A percentile compares a stretch with the other conserved stretches of the same genome.
Conservation (phyloP, 2,888 invertebrate species). For the Branchellion lobata region DNA sequence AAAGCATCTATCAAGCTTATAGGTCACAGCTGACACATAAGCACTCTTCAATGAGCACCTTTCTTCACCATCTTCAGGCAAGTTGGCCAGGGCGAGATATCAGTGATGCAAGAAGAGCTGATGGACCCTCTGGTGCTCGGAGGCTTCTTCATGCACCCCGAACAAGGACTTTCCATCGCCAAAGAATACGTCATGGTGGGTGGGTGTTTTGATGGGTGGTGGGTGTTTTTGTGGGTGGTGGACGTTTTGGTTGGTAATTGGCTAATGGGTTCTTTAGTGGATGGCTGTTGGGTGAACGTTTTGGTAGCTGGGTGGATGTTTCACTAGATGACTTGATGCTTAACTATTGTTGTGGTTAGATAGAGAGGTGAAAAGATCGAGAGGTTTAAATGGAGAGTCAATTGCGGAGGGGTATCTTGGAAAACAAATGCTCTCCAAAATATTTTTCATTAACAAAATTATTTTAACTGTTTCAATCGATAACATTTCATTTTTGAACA, state of each 20-base stretch:
- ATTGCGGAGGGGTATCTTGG: no score
- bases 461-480: not conserved
- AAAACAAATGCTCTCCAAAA: no score
- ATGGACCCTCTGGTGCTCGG: conserved; percentile 49
- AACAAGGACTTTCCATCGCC: conserved; percentile 82
- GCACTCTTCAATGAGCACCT: no score
- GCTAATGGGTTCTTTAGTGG: not conserved
- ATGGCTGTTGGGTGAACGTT: no score
- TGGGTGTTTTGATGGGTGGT: not conserved
- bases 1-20: no score
- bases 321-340: no score
- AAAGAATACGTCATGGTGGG: conserved; percentile 73
- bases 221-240: not conserved
- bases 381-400: no score
- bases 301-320: no score
- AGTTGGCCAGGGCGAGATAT: conserved; percentile 49
- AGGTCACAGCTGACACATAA: no score
- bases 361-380: no score
- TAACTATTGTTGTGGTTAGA: no score
- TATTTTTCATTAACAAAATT: not conserved
- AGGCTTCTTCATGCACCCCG: conserved; percentile 71
- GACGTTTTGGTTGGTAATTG: not conserved
- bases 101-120: conserved; percentile 48
- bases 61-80: conserved; percentile 46
- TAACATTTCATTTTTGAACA: no score